Evolutionary conservation across 1,140 invertebrate species (phyloP).

Genomic region (Drosophila simulans): DNA sequence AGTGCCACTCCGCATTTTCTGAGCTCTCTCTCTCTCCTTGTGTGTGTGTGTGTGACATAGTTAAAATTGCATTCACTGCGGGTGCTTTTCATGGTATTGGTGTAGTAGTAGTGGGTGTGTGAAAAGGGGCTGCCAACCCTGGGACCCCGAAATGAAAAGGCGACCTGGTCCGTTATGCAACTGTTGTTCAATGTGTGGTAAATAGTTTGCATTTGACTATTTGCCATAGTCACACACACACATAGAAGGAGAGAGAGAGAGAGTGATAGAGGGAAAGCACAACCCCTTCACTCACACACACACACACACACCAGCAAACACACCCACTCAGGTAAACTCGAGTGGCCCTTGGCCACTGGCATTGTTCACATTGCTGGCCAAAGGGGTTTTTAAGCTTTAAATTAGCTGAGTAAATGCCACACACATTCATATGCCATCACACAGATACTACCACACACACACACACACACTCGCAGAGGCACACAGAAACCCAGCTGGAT

Average conservation of each 20-base stretch:
- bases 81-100: slow-evolving; percentile 21
- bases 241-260: neutral
- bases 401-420: slow-evolving; percentile 61
- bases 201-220: slow-evolving; percentile 76
- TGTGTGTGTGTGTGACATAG: slow-evolving; percentile 57
- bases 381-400: slow-evolving; percentile 52
- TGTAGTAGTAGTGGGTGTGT: neutral
- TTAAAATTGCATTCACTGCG: slow-evolving; percentile 64
- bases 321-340: slow-evolving; percentile 10
- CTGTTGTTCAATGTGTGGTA: slow-evolving; percentile 76
- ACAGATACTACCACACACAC: neutral
- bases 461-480: neutral
- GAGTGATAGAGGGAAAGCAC: neutral
- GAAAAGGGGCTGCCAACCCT: slow-evolving; percentile 8
- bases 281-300: neutral
- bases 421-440: neutral
- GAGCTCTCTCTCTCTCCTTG: neutral
- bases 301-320: slow-evolving; percentile 7
- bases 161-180: slow-evolving; percentile 48
- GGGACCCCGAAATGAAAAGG: slow-evolving; percentile 3
- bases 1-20: slow-evolving; percentile 73
- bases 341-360: slow-evolving; percentile 23
- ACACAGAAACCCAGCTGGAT: slow-evolving; percentile 25
- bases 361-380: slow-evolving; percentile 12
- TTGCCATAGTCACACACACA: slow-evolving; percentile 45